A percentile compares a stretch with the other conserved stretches of the same genome.
Evolutionary conservation across 2,113 vertebrate genomes (phyloP).

Genomic region (Brevimyrus niger): DNA sequence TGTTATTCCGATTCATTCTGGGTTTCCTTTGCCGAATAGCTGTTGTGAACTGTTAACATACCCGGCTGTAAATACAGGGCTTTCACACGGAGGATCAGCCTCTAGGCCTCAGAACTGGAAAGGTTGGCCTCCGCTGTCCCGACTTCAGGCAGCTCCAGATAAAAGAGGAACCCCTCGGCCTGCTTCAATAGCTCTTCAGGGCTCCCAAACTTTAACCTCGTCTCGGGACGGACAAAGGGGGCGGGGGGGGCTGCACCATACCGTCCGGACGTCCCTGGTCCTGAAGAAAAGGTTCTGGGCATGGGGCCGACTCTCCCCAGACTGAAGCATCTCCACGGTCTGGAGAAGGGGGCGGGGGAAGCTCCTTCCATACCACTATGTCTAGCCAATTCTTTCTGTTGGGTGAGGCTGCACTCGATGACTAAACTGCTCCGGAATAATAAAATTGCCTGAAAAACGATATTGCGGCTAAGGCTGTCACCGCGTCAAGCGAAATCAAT

Average conservation of each 20-base stretch:
- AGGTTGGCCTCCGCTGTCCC: not conserved
- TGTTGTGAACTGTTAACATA: not conserved
- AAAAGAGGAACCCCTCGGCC: not conserved
- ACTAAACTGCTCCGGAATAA: not conserved
- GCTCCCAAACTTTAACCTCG: not conserved
- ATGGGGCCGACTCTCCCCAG: not conserved
- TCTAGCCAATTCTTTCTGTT: not conserved
- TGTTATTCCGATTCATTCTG: not conserved
- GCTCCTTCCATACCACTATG: not conserved
- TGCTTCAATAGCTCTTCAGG: not conserved
- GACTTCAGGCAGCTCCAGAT: not conserved
- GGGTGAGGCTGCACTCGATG: not conserved
- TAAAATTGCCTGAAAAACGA: constrained; percentile 2
- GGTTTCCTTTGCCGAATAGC: not conserved
- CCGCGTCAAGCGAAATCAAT: not conserved
- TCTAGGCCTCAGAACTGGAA: not conserved
- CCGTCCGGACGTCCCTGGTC: not conserved
- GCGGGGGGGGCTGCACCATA: not conserved
- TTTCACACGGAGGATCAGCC: not conserved
- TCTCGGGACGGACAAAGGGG: not conserved
- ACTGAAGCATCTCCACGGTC: not conserved
- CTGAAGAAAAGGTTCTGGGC: not conserved
- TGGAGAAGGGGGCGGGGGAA: not conserved
- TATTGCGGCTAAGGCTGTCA: not conserved
- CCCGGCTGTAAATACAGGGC: not conserved